phyloP scores from a whole-genome alignment of 2,113 vertebrate genomes.

The Phoxinus phoxinus region DNA sequence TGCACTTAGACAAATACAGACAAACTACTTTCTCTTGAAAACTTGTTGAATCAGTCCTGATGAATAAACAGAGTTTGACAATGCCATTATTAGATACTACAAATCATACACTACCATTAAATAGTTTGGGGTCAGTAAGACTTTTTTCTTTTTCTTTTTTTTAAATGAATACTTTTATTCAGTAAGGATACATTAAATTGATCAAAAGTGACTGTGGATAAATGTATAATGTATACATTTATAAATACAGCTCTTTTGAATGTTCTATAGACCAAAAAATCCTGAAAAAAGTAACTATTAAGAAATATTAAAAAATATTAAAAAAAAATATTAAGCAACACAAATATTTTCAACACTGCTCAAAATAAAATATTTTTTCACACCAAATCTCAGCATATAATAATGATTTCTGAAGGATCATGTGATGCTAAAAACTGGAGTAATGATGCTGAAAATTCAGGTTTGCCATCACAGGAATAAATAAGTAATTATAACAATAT shows the following conservation, averaged over 20 bases:
- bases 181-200: background rate
- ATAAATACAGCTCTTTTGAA: background rate
- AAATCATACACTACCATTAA: background rate
- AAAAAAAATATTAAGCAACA: background rate
- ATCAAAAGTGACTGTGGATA: background rate
- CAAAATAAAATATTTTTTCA: background rate
- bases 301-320: no score
- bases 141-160: background rate
- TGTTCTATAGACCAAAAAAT: background rate
- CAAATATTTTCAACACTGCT: background rate
- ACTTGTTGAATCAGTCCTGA: background rate
- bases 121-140: background rate
- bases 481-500: no score
- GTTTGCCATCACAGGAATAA: background rate
- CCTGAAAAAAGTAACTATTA: background rate
- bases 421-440: background rate
- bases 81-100: background rate
- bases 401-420: background rate
- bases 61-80: background rate
- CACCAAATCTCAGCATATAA: background rate
- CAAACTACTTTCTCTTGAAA: background rate
- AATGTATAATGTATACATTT: background rate
- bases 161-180: background rate
- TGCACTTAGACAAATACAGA: no score
- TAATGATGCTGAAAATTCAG: background rate